phyloP scores from a whole-genome alignment of 2,888 invertebrate genomes.

The Sphinx pinastri region DNA sequence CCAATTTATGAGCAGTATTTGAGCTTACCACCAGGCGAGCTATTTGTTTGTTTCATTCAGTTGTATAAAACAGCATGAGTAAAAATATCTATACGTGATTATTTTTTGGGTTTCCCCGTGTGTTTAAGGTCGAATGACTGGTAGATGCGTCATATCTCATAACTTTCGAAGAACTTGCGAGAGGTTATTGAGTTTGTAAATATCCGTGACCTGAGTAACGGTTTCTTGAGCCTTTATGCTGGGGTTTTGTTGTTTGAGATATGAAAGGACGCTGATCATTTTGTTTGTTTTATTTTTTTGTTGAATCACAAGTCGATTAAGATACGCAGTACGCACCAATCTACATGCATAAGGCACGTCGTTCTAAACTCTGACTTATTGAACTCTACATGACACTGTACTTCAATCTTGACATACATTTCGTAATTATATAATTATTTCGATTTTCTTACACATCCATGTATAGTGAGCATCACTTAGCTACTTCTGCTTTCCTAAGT shows the following conservation, averaged over 20 bases:
- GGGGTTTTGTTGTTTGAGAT: background rate
- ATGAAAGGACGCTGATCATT: background rate
- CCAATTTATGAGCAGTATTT: too few species aligned
- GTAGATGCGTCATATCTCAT: constrained; percentile 9
- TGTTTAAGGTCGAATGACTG: background rate
- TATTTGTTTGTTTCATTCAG: too few species aligned
- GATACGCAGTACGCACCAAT: too few species aligned
- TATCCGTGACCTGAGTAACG: constrained; percentile 2
- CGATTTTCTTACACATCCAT: too few species aligned
- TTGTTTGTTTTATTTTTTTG: background rate
- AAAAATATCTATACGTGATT: background rate
- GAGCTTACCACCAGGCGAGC: too few species aligned
- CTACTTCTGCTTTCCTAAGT: too few species aligned
- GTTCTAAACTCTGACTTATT: too few species aligned
- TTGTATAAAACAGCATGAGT: background rate
- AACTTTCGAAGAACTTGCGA: background rate
- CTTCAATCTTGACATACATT: too few species aligned
- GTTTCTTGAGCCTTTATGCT: constrained; percentile 19
- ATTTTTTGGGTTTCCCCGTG: background rate
- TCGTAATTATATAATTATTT: too few species aligned
- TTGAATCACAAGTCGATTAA: background rate
- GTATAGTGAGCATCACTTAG: too few species aligned
- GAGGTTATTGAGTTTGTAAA: constrained; percentile 1
- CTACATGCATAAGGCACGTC: too few species aligned
- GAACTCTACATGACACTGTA: too few species aligned